These are phyloP conservation scores for Druceiella hillmani DNA, from an alignment of 2,888 invertebrate species.

Conservation along the genomic window DNA sequence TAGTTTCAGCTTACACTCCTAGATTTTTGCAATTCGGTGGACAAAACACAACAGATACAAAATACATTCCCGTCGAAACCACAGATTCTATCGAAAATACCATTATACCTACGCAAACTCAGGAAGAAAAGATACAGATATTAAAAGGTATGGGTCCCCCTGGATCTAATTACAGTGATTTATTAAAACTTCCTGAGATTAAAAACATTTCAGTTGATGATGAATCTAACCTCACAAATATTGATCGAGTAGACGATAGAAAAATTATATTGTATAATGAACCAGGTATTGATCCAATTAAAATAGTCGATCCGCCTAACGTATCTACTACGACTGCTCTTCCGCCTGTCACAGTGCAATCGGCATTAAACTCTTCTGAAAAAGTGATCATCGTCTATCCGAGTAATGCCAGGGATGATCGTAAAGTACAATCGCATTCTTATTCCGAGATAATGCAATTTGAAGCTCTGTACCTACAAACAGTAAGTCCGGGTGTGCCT, in stretches of 20 bases:
- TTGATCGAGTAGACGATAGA: slow-evolving; percentile 1
- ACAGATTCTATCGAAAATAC: slow-evolving; percentile 36
- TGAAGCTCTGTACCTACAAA: slow-evolving; percentile 44
- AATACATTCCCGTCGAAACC: slow-evolving; percentile 58
- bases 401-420: slow-evolving; percentile 45
- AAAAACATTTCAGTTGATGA: slow-evolving; percentile 34
- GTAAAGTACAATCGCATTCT: slow-evolving; percentile 46
- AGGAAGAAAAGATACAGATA: slow-evolving; percentile 48
- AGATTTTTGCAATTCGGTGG: slow-evolving; percentile 58
- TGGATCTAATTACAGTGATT: slow-evolving; percentile 36
- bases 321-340: slow-evolving; percentile 41
- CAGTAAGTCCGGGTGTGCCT: slow-evolving; percentile 35
- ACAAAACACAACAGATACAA: slow-evolving; percentile 44
- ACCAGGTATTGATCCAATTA: slow-evolving; percentile 39
- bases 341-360: slow-evolving; percentile 41
- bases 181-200: slow-evolving; percentile 42
- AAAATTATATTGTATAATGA: not conserved
- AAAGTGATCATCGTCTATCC: slow-evolving; percentile 50
- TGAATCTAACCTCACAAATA: slow-evolving; percentile 25
- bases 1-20: slow-evolving; percentile 76
- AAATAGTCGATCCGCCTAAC: slow-evolving; percentile 36
- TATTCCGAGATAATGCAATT: slow-evolving; percentile 49
- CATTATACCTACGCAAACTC: slow-evolving; percentile 42
- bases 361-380: slow-evolving; percentile 32
- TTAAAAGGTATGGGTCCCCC: slow-evolving; percentile 43